Evolutionary conservation across 2,797 vertebrate species (phyloP), one percentile per base, ranked within the genome.

Genomic region (Megalops cyprinoides): DNA sequence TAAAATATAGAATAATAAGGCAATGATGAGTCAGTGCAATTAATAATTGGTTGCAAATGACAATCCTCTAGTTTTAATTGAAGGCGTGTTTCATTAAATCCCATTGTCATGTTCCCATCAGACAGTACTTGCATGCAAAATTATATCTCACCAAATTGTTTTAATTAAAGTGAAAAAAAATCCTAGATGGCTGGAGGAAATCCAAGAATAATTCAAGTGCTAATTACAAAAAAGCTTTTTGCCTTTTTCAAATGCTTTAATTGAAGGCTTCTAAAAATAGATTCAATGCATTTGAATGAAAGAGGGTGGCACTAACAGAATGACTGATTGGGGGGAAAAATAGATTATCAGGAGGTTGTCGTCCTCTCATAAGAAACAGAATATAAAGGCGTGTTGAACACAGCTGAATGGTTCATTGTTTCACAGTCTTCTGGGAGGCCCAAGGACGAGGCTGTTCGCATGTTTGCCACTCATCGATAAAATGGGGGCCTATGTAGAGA

Each of bases 191-290:
- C 3, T 37, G 62, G 12, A n/a, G n/a, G 14, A 65, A 65, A 37
- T 65, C n/a, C 0, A 65, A 34, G 62, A 65, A 37, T 65, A 65
- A 65, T 65, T 65, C 31, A 65, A 8, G 58, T 28, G 58, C 55
- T 7, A 62, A 31, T 37, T 65, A 65, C 62, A 39, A 65, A 39
- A 25, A 65, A 34, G 10, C 31, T 8, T 65, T 65, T 65, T 65
- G 62, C 31, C 44, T 23, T 53, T 65, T 78, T 76, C 74, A 79
- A 67, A 53, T 18, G 12, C 28, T 62, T 67, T 67, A 28, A 67
- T 67, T 67, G 28, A 25, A 0, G 1, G 62, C 69, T 69, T 53
- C 62, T 53, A 31, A 79, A 55, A 56, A 20, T 15, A 53, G 15
- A 14, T 65, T 78, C 44, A 46, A 79, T 79, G 51, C 23, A 3